Base-by-base conservation (phyloP, 2,888 invertebrate genomes). In the Sminthurides aquaticus region DNA sequence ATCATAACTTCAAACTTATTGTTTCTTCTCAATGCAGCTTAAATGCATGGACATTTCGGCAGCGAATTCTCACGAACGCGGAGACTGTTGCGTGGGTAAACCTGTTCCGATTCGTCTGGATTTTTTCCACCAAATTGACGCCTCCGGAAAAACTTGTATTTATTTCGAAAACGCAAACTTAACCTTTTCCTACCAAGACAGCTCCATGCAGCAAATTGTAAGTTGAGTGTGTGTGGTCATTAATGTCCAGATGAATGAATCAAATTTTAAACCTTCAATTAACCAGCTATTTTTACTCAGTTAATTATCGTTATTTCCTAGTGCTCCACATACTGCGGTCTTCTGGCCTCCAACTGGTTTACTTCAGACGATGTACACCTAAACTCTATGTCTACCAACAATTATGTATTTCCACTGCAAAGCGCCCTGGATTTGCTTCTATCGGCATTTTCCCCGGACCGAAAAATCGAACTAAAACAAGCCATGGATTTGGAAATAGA, bases 141-240 rank as follows among this genome's bases (percentile, higher is more conserved):
- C 8, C 15, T 34, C 43, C 8, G 8, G 5, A 34, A 34, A 34
- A 15, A 34, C 43, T 11, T 34, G 43, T 15, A 34, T 34, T 34
- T 34, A 5, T 15, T 11, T 34, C 15, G 15, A 5, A 34, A 15
- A 34, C 15, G 43, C 43, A 5, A 11, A 5, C 15, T 15, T 34
- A 34, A 5, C 8, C 8, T 34, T 34, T 34, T 15, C 43, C 25
- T 59, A 11, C 25, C 48, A 59, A 8, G 11, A 25, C 2, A 59
- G 59, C 24, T 26, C 34, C 48, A 26, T 43, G 43, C 59, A 59
- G 25, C 59, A 59, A 26, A 24, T 59, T 22, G 59, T 59, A n/a
- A 43, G 29, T 57, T 15, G 15, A 43, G 15, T n/a, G n/a, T n/a
- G n/a, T n/a, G n/a, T n/a, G n/a, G n/a, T n/a, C n/a, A n/a, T n/a